These are phyloP conservation scores for Pseudopipra pipra DNA, from an alignment of 2,113 vertebrate genomes.

Conservation along the genomic window DNA sequence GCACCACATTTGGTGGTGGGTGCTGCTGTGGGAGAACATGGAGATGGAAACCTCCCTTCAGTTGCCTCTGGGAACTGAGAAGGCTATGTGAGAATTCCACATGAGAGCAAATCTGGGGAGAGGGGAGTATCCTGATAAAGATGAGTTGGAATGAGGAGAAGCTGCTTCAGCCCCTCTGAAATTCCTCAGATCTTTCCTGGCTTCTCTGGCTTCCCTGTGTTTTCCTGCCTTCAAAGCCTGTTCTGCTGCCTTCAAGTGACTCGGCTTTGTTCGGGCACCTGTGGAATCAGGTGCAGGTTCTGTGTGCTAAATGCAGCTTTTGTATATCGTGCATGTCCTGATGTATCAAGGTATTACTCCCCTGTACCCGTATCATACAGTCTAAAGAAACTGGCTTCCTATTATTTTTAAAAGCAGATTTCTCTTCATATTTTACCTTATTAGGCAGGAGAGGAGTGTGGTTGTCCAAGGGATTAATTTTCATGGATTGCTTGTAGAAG, in stretches of 20 bases:
- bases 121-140: not conserved
- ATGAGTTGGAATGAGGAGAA: not conserved
- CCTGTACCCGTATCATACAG: not conserved
- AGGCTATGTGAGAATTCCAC: not conserved
- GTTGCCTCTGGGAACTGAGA: not conserved
- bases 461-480: not conserved
- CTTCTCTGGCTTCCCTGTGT: not conserved
- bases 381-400: not conserved
- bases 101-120: rapidly evolving
- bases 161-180: not conserved
- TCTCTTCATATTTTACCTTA: not conserved
- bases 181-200: not conserved
- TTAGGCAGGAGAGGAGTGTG: not conserved
- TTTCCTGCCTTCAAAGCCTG: not conserved
- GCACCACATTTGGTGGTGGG: not conserved
- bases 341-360: not conserved
- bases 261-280: not conserved
- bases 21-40: not conserved
- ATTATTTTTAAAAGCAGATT: not conserved
- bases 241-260: not conserved
- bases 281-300: not conserved
- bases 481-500: not conserved
- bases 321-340: rapidly evolving
- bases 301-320: not conserved
- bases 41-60: not conserved